These are phyloP conservation scores for Drosophila carrolli DNA, from an alignment of 1,140 invertebrate species.

Conservation along the genomic window DNA sequence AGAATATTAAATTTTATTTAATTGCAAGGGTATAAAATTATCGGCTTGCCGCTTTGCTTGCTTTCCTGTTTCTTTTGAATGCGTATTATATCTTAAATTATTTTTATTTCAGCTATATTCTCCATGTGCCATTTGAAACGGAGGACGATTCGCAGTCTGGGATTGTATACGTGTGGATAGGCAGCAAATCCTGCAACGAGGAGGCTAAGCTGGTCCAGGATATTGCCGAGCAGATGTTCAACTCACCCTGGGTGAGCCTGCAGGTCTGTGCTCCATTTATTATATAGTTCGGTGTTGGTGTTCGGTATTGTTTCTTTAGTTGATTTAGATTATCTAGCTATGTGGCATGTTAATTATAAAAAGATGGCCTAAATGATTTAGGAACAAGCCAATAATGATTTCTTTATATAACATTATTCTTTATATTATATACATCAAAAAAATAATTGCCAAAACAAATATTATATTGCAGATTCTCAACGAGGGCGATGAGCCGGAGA, in stretches of 20 bases:
- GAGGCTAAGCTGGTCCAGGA: slow-evolving; percentile 95
- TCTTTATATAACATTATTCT: no score
- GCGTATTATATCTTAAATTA: neutral
- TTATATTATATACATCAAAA: no score
- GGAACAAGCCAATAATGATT: no score
- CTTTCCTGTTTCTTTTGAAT: no score
- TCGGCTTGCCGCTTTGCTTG: no score
- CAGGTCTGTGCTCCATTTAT: slow-evolving; percentile 85
- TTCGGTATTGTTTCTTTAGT: no score
- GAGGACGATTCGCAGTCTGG: slow-evolving; percentile 94
- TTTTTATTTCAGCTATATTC: slow-evolving; percentile 90
- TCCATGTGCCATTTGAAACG: slow-evolving; percentile 98
- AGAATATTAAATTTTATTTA: no score
- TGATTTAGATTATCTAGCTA: no score
- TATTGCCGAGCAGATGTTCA: slow-evolving; percentile 97
- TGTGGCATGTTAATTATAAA: no score
- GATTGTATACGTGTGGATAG: slow-evolving; percentile 99
- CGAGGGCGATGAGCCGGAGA: slow-evolving; percentile 99
- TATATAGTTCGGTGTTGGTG: neutral
- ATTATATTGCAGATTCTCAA: slow-evolving; percentile 88
- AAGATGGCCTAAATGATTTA: no score
- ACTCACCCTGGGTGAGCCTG: slow-evolving; percentile 93
- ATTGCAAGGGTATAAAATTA: no score
- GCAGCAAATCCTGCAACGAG: slow-evolving; percentile 94
- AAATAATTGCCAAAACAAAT: neutral